Evolutionary conservation across 1,140 invertebrate genomes (phyloP), one percentile per base, ranked within the genome.

Genomic region (Contarinia nasturtii): DNA sequence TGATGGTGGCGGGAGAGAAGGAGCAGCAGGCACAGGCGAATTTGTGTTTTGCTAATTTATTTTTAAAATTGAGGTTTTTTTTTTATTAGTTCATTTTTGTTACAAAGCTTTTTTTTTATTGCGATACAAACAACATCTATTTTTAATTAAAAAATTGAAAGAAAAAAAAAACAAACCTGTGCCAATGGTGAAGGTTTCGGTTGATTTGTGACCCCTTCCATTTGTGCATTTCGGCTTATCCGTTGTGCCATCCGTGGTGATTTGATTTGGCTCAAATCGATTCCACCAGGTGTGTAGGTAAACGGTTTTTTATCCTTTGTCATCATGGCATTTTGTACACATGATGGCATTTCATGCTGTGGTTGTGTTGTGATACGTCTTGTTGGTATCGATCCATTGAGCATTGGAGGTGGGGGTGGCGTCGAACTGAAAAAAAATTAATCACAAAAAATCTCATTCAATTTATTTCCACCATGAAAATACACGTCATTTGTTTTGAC

Each of bases 271-370:
- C 84, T 87, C 20, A 94, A 68, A 63, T 94, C 87, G 41, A 94
- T 71, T 46, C 89, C 89, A 12, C 85, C 85, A 2, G 88, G 89
- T 14, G 88, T 91, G 59, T 94, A 94, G 2, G 89, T 93, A 61
- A 93, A 94, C 1, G 89, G 89, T 59, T 89, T 92, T 63, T 92
- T 94, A 60, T 94, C 89, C 67, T 91, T 89, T 50, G 83, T 88
- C 76, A 89, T 79, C 86, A 93, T 89, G 5, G 88, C 86, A 57
- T 88, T 88, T 58, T 91, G 86, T 22, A 94, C 83, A 43, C 85
- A 86, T 38, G 82, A 77, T 48, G 88, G 89, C 41, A 88, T 84
- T 58, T 86, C 83, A 17, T 65, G 64, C 47, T 64, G 57, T 22
- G 57, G 54, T 45, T 57, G 52, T 47, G 52, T 51, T 49, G 55